Conservation (phyloP, 2,113 vertebrate species). For the Odobenus rosmarus region DNA sequence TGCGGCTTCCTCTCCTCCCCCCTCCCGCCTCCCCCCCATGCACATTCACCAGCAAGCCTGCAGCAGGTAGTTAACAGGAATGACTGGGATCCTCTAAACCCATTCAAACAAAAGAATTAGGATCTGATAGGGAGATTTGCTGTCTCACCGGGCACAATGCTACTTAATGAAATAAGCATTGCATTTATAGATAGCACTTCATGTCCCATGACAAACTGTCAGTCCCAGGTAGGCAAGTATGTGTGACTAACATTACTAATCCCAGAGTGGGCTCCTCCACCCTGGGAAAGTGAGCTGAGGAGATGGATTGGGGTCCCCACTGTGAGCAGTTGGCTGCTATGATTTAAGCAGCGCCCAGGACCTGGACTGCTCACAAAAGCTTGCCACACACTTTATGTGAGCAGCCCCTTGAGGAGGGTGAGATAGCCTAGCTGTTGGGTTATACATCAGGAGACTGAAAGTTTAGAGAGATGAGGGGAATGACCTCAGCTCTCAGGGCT, state of each 20-base stretch:
- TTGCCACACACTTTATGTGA: not conserved
- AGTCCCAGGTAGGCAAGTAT: not conserved
- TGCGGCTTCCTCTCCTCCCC: not conserved
- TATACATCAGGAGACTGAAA: not conserved
- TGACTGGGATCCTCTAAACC: not conserved
- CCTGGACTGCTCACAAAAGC: not conserved
- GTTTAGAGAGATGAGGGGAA: not conserved
- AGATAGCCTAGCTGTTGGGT: not conserved
- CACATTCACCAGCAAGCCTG: not conserved
- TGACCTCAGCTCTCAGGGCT: not conserved
- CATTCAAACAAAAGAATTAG: conserved; percentile 4
- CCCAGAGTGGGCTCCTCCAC: not conserved
- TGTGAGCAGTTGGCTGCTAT: not conserved
- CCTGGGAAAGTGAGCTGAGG: not conserved
- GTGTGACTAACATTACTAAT: no score
- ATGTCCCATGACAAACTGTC: not conserved
- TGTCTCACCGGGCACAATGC: conserved; percentile 9
- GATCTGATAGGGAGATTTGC: not conserved
- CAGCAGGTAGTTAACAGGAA: not conserved
- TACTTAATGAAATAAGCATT: conserved; percentile 33
- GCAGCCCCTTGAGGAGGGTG: not conserved
- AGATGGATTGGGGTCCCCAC: not conserved
- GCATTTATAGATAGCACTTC: not conserved
- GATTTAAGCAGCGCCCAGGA: not conserved
- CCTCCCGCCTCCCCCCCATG: not conserved